Percentiles rank a stretch among this genome's conserved stretches.
Evolutionary conservation across 2,797 vertebrate genomes (phyloP).

Genomic region (Fringilla coelebs): DNA sequence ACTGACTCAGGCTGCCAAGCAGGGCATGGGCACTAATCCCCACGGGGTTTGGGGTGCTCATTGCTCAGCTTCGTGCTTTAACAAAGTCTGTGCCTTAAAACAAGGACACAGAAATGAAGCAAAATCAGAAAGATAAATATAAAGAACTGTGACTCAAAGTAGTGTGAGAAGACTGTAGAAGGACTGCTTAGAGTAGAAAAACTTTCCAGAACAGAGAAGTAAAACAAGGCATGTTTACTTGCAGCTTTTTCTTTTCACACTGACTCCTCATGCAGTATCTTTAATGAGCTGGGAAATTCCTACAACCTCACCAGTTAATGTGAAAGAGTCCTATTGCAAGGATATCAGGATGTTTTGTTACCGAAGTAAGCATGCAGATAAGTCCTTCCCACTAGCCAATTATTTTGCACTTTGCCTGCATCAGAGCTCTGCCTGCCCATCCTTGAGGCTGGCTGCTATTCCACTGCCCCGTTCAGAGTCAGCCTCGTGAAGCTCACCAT

Average conservation of each 20-base stretch:
- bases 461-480: fast-evolving
- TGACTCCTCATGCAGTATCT: not conserved
- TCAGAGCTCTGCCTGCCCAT: not conserved
- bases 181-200: not conserved
- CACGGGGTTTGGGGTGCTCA: not conserved
- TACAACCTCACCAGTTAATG: not conserved
- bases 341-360: not conserved
- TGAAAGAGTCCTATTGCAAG: not conserved
- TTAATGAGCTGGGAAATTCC: not conserved
- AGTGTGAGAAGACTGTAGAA: not conserved
- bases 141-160: not conserved
- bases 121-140: not conserved
- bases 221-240: not conserved
- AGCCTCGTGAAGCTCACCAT: not conserved
- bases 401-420: not conserved
- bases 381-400: not conserved
- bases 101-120: not conserved
- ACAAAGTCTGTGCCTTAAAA: not conserved
- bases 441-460: not conserved
- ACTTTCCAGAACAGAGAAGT: not conserved
- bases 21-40: not conserved
- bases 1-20: not conserved
- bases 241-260: not conserved
- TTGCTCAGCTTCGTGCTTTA: not conserved
- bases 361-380: not conserved